These are phyloP conservation scores for Vulpes ferrilata DNA, from an alignment of 2,113 vertebrate genomes.

Conservation along the genomic window DNA sequence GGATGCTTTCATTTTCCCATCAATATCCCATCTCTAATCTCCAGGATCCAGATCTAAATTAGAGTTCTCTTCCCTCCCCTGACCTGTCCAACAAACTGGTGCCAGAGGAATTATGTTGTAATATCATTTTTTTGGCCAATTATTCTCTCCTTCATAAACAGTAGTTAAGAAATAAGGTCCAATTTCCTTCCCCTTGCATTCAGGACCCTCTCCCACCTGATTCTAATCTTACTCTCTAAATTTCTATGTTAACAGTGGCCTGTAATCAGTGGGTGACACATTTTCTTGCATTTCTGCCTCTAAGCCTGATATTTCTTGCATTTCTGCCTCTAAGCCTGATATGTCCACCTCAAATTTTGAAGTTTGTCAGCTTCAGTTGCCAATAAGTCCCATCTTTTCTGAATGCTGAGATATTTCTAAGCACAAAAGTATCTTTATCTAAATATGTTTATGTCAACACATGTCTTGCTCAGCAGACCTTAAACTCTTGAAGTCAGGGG, in stretches of 20 bases:
- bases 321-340: neutral
- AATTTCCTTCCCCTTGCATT: neutral
- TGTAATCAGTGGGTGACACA: neutral
- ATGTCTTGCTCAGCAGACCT: neutral
- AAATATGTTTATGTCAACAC: neutral
- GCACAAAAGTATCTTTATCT: neutral
- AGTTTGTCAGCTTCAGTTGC: neutral
- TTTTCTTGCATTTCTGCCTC: neutral
- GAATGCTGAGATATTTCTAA: neutral
- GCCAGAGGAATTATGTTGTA: neutral
- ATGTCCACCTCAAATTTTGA: neutral
- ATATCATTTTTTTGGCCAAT: neutral
- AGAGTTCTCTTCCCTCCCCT: fast-evolving
- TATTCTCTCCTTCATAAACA: neutral
- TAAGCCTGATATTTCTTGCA: neutral
- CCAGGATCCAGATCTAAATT: neutral
- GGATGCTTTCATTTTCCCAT: neutral
- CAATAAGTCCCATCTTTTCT: neutral
- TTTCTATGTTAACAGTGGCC: neutral
- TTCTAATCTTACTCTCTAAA: neutral
- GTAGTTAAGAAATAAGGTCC: neutral
- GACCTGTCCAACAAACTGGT: neutral
- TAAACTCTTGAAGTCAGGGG: neutral
- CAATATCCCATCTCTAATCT: neutral
- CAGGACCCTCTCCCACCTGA: neutral